Conservation (phyloP, 2,113 vertebrate species). For the Chiloscyllium plagiosum region DNA sequence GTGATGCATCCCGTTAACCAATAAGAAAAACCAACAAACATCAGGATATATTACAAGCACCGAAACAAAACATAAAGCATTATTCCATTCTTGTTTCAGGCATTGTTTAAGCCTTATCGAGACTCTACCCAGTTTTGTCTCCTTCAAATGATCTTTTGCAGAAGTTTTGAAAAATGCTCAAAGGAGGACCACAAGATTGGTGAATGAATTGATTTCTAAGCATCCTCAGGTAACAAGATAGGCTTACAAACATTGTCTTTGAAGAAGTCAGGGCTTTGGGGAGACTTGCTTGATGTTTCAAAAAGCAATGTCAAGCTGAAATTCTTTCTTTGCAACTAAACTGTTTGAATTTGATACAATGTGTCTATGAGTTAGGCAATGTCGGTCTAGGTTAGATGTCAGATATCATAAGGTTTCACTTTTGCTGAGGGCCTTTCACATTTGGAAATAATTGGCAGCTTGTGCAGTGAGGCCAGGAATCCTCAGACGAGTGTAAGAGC, state of each 20-base stretch:
- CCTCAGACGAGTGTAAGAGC: background rate
- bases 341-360: background rate
- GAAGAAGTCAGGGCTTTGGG: background rate
- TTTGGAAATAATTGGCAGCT: background rate
- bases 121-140: background rate
- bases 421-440: background rate
- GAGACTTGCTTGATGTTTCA: background rate
- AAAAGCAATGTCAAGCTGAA: background rate
- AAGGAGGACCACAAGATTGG: background rate
- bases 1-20: background rate
- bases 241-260: background rate
- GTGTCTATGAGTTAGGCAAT: background rate
- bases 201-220: background rate
- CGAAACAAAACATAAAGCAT: no score
- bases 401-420: background rate
- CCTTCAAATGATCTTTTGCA: background rate
- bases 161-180: background rate
- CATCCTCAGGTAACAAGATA: background rate
- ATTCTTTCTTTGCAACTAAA: background rate
- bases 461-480: background rate
- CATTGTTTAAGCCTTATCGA: background rate
- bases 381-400: background rate
- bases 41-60: background rate
- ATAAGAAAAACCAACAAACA: background rate
- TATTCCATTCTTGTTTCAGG: background rate